Evolutionary conservation across 2,797 vertebrate genomes (phyloP), one percentile per base, ranked within the genome.

Genomic region (Pteropus rufus): DNA sequence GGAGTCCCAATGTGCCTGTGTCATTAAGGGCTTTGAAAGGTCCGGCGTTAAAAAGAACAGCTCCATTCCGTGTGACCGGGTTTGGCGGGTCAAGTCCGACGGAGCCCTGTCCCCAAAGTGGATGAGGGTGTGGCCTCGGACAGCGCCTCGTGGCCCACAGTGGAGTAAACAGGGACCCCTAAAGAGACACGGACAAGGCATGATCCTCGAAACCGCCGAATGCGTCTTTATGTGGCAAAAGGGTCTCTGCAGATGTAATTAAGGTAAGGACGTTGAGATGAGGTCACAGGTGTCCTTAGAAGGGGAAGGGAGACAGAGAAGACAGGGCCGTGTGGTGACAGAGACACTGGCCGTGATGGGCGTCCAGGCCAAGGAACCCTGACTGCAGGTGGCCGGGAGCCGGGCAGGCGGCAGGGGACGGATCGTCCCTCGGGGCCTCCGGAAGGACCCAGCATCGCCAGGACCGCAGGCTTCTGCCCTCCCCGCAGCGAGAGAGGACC

Each of bases 41-140:
- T 5, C 70, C 31, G 23, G 34, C 21, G 46, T 16, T 24, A 34
- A 49, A 52, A 2, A n/a, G 16, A 44, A 21, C 16, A 31, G 18
- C 46, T 34, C 65, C 58, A 26, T 29, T 67, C 36, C 24, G 6
- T 29, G 49, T 10, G 39, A 82, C 46, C 8, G 3, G 54, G 24
- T n/a, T 14, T 5, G 7, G 36, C 2, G 1, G 4, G 1, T 26
- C 39, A 24, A 0, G 29, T 26, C 44, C 9, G 6, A 64, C 2
- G n/a, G 24, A 24, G 60, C 36, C 10, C 46, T 2, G 24, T 39
- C 12, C 31, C 79, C 9, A 2, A 5, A 4, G 3, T 5, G 10
- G 18, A 12, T 7, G 41, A 62, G 1, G 0, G 11, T 1, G 8
- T 9, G 19, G 39, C 44, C 82, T 62, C n/a, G 44, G 21, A 54